A percentile compares a stretch with the other conserved stretches of the same genome.
Evolutionary conservation across 1,140 invertebrate species (phyloP).

Genomic region (Scaptomyza graminum): DNA sequence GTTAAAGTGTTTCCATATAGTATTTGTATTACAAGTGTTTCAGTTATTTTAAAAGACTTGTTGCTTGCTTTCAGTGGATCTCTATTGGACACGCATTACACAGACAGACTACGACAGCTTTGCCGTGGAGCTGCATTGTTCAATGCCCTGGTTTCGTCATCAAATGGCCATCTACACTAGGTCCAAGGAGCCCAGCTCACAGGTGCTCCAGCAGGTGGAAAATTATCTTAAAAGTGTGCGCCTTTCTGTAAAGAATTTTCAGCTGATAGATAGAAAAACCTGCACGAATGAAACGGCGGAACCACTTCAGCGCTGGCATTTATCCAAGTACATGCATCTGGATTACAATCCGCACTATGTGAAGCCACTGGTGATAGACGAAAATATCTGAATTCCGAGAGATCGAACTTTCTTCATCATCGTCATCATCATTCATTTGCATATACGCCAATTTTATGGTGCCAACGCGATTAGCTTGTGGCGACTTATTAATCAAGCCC

Average conservation of each 20-base stretch:
- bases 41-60: background rate
- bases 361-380: slow-evolving; percentile 51
- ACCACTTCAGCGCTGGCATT: slow-evolving; percentile 50
- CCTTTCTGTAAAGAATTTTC: slow-evolving; percentile 14
- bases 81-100: slow-evolving; percentile 64
- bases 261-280: slow-evolving; percentile 14
- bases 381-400: slow-evolving; percentile 53
- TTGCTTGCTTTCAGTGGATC: slow-evolving; percentile 40
- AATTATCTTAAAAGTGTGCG: slow-evolving; percentile 37
- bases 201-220: slow-evolving; percentile 2
- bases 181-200: slow-evolving; percentile 1
- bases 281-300: slow-evolving; percentile 18
- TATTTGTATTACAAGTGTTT: too few relatives aligned
- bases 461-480: slow-evolving; percentile 38
- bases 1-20: slow-evolving; percentile 2
- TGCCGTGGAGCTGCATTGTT: slow-evolving; percentile 61
- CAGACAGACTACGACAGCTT: slow-evolving; percentile 48
- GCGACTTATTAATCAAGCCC: slow-evolving; percentile 31
- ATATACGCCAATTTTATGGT: slow-evolving; percentile 44
- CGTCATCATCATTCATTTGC: slow-evolving; percentile 19
- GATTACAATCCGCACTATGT: slow-evolving; percentile 61
- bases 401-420: slow-evolving; percentile 64
- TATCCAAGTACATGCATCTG: slow-evolving; percentile 50
- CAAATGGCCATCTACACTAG: slow-evolving; percentile 59
- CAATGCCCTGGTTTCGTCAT: slow-evolving; percentile 59